phyloP scores from a whole-genome alignment of 2,888 invertebrate species.

The Conomelus anceps region DNA sequence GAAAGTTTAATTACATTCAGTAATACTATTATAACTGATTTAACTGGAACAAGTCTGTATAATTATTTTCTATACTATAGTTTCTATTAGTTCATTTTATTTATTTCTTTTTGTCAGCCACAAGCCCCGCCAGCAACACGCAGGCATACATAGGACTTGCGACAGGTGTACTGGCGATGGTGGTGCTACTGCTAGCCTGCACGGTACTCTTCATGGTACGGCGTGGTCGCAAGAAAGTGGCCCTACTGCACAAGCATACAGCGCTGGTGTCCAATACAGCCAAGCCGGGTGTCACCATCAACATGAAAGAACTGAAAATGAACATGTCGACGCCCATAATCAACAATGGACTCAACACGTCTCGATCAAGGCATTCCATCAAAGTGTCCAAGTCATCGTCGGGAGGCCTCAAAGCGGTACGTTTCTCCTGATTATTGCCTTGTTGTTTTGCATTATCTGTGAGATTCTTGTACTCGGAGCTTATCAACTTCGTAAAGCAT shows the following conservation, averaged over 20 bases:
- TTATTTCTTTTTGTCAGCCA: conserved; percentile 42
- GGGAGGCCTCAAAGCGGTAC: conserved; percentile 11
- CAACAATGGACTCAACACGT: conserved; percentile 48
- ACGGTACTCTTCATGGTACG: conserved; percentile 59
- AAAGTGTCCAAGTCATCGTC: conserved; percentile 17
- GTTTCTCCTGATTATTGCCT: too few relatives aligned
- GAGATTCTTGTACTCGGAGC: too few relatives aligned
- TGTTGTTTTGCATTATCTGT: too few relatives aligned
- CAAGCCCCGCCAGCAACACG: conserved; percentile 52
- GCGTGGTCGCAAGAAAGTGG: conserved; percentile 56
- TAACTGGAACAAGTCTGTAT: too few relatives aligned
- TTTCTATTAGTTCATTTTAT: conserved; percentile 1
- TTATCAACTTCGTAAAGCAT: too few relatives aligned
- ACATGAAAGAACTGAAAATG: conserved; percentile 52
- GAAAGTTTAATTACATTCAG: too few relatives aligned
- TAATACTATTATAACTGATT: too few relatives aligned
- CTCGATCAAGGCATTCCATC: conserved; percentile 41
- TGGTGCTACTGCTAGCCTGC: conserved; percentile 57
- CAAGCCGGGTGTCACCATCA: conserved; percentile 50
- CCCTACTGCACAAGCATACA: conserved; percentile 56
- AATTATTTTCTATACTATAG: not conserved
- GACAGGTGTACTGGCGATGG: conserved; percentile 59
- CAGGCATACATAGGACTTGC: conserved; percentile 56
- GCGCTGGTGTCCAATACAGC: conserved; percentile 51
- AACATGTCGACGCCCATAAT: conserved; percentile 52